Evolutionary conservation across 2,113 vertebrate genomes (phyloP), one percentile per base, ranked within the genome.

Genomic region (Tragulus kanchil): DNA sequence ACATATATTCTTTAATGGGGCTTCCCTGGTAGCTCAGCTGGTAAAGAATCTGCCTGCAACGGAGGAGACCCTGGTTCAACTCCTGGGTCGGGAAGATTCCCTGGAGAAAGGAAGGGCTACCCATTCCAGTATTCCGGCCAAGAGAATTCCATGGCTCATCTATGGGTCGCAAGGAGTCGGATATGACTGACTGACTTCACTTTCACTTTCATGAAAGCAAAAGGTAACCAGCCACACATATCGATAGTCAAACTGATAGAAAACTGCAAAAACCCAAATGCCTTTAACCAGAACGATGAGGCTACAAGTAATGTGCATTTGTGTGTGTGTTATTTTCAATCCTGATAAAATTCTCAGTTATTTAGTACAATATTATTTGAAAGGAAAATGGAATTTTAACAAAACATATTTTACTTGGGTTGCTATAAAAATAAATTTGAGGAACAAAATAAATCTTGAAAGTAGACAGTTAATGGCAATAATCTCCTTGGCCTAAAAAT

Each of bases 341-440:
- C 64, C 67, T 71, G 93, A 95, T 64, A 94, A 90, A 95, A 84
- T 95, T 89, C 85, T 79, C 65, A 97, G 71, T 94, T 97, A 97
- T 96, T 97, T 67, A 92, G 85, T 64, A 73, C 71, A 95, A 84
- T 83, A 84, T 96, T 90, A 96, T 96, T 95, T 95, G 78, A 26
- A 96, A 95, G 52, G 86, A 56, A 97, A 96, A 95, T 95, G 65
- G 77, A 95, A 97, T 93, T 98, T 97, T 98, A 94, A 96, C 77
- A 97, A 96, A 97, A 95, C 85, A 89, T 96, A 95, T 97, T 97
- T 97, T 96, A 97, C 93, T 92, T 90, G 58, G 42, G 61, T 42
- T 83, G 42, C 92, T 90, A 92, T 93, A 96, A 97, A 98, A 97
- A 90, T 97, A 95, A 98, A 94, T 84, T 94, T 96, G 82, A 96